phyloP scores from a whole-genome alignment of 2,797 vertebrate species.

The Schizothorax lantsangensis region DNA sequence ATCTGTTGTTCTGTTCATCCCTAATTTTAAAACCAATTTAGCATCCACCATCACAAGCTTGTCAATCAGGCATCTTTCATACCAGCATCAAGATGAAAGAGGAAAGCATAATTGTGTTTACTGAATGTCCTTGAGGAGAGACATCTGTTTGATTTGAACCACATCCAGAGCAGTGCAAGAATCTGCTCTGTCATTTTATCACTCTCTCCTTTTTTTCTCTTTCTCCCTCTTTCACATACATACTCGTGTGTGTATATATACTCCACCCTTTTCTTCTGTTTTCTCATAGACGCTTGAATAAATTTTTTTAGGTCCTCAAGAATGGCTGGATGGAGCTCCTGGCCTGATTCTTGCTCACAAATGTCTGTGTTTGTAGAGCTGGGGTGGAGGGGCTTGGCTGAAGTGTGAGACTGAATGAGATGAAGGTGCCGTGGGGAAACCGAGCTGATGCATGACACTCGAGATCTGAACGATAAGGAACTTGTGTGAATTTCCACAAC shows the following conservation, averaged over 20 bases:
- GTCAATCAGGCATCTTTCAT: constrained; percentile 20
- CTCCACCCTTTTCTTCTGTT: background rate
- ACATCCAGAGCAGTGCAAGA: background rate
- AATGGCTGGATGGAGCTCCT: constrained; percentile 33
- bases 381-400: background rate
- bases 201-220: background rate
- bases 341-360: background rate
- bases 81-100: constrained; percentile 19
- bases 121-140: background rate
- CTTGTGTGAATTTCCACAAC: constrained; percentile 23
- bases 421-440: constrained; percentile 28
- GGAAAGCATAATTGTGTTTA: constrained; percentile 8
- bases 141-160: background rate
- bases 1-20: background rate
- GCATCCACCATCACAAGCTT: constrained; percentile 3
- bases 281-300: background rate
- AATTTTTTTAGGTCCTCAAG: constrained; percentile 26
- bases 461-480: constrained; percentile 24
- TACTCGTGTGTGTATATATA: background rate
- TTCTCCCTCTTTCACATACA: background rate
- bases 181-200: background rate
- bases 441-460: constrained; percentile 9
- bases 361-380: background rate
- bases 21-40: constrained; percentile 23
- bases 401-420: constrained; percentile 2